Evolutionary conservation across 2,888 invertebrate species (phyloP), one percentile per base, ranked within the genome.

Genomic region (Rhamphomyia laevipes): DNA sequence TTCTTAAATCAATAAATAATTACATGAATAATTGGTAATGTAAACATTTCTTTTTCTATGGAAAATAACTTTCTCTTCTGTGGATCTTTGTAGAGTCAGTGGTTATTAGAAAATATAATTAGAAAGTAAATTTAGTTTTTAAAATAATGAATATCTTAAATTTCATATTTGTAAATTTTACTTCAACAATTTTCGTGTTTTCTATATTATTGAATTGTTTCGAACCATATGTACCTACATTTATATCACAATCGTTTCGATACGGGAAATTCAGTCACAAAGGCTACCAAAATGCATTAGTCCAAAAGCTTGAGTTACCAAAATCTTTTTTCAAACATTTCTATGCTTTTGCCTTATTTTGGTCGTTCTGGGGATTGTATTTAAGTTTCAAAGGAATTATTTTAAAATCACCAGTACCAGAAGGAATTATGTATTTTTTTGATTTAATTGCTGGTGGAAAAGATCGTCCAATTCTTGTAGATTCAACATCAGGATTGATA

Each of bases 251-350:
- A 64, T 72, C 75, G 0, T 82, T 80, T 63, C 77, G 80, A 21
- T 87, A 85, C 67, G 89, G 89, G 13, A 86, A 86, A 67, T 82
- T 80, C 59, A 75, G 78, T 0, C 75, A 77, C 55, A 76, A 75
- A 58, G 77, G 76, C 1, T 58, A 68, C 50, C 54, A 55, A n/a
- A 63, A 69, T 56, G 56, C 59, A 1, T 40, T 73, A 2, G 57
- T 76, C 1, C 64, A 60, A 38, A 59, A 64, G 18, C 23, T 80
- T 16, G 84, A 87, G 66, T 74, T 88, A 42, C 88, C 88, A 0
- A 90, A 89, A 68, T 74, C 82, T 43, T 86, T 82, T 75, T 91
- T 88, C 61, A 75, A 73, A 58, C 90, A 91, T 68, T 90, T 89
- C 63, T 91, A 91, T 64, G 62, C 80, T 7, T 81, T 83, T 61